Percentiles rank a stretch among this genome's conserved stretches.
These are phyloP conservation scores for Phalloptychus januarius DNA, from an alignment of 2,797 vertebrate species.

Conservation along the genomic window DNA sequence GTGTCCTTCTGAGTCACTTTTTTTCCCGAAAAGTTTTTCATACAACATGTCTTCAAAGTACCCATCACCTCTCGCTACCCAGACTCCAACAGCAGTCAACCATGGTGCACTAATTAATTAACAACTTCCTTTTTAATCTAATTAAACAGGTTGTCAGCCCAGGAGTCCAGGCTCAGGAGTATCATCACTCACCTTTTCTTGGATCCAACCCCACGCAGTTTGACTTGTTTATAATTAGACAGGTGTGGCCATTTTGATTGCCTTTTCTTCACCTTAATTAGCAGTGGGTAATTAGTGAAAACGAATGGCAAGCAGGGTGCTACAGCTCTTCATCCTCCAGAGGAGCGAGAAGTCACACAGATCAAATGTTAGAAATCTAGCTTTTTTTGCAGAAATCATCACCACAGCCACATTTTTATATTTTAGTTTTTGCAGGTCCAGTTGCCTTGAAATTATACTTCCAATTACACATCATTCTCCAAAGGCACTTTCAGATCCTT, in stretches of 20 bases:
- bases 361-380: slow-evolving; percentile 33
- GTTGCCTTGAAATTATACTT: neutral
- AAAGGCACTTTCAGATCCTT: neutral
- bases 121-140: slow-evolving; percentile 72
- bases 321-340: slow-evolving; percentile 46
- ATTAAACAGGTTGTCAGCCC: slow-evolving; percentile 77
- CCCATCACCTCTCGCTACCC: slow-evolving; percentile 32
- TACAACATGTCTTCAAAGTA: slow-evolving; percentile 30
- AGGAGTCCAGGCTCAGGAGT: slow-evolving; percentile 64
- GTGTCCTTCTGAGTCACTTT: slow-evolving; percentile 11
- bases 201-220: slow-evolving; percentile 56
- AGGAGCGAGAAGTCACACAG: slow-evolving; percentile 38
- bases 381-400: slow-evolving; percentile 18
- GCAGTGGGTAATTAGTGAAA: slow-evolving; percentile 69
- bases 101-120: slow-evolving; percentile 73
- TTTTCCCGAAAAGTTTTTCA: slow-evolving; percentile 33
- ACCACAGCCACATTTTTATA: slow-evolving; percentile 18
- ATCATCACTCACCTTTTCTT: slow-evolving; percentile 71
- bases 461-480: neutral
- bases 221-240: slow-evolving; percentile 79
- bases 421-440: slow-evolving; percentile 4
- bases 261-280: slow-evolving; percentile 75
- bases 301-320: slow-evolving; percentile 43
- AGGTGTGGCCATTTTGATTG: slow-evolving; percentile 76
- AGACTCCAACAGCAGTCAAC: slow-evolving; percentile 55